Conservation (phyloP, 2,888 invertebrate species). For the Drosophila merina region DNA sequence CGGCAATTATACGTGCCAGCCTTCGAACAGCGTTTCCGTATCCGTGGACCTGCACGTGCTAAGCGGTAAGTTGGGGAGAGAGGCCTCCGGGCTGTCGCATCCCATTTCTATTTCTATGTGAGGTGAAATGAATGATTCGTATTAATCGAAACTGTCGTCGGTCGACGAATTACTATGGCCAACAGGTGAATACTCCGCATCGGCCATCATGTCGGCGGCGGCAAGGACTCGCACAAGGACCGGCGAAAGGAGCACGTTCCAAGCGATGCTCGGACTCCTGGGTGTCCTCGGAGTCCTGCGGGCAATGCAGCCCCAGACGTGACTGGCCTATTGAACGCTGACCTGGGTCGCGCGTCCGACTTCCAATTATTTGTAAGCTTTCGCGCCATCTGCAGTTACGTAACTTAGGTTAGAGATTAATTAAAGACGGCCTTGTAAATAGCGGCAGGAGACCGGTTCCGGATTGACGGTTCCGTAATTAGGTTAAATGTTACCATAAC, state of each 20-base stretch:
- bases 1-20: slow-evolving; percentile 96
- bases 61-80: slow-evolving; percentile 87
- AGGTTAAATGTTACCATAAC: slow-evolving; percentile 63
- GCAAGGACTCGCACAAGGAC: slow-evolving; percentile 22
- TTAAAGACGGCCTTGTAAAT: slow-evolving; percentile 74
- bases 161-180: slow-evolving; percentile 54
- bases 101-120: slow-evolving; percentile 35
- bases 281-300: slow-evolving; percentile 30
- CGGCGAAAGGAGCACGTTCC: slow-evolving; percentile 51
- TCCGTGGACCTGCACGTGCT: slow-evolving; percentile 95
- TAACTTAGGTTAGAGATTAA: slow-evolving; percentile 78
- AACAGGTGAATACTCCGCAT: slow-evolving; percentile 84
- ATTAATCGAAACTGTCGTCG: slow-evolving; percentile 73
- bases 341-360: slow-evolving; percentile 42
- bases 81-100: slow-evolving; percentile 11
- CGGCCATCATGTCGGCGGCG: slow-evolving; percentile 83
- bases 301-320: slow-evolving; percentile 52
- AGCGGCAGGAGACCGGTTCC: slow-evolving; percentile 30
- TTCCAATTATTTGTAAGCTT: slow-evolving; percentile 78
- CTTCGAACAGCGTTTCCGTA: slow-evolving; percentile 95
- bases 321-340: slow-evolving; percentile 67
- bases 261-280: slow-evolving; percentile 62
- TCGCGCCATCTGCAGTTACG: slow-evolving; percentile 74
- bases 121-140: slow-evolving; percentile 72
- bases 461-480: slow-evolving; percentile 62